Percentiles rank a stretch among this genome's conserved stretches.
phyloP scores from a whole-genome alignment of 2,888 invertebrate genomes.

The Xanthia togata region DNA sequence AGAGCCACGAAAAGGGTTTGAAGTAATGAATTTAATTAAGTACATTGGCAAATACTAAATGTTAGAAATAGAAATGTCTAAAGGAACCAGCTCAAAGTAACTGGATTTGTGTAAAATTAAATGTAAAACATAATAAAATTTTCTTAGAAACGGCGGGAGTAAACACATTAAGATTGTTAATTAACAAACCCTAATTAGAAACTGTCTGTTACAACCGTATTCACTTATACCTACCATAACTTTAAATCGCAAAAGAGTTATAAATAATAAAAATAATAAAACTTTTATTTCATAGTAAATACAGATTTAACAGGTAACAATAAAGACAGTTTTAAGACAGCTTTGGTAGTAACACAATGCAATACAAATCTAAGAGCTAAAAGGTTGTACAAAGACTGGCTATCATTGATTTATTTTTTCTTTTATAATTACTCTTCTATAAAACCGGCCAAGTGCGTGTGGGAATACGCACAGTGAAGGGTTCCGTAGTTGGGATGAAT shows the following conservation, averaged over 20 bases:
- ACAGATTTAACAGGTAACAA: too few relatives aligned
- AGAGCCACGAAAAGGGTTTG: conserved; percentile 9
- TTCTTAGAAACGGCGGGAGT: conserved; percentile 60
- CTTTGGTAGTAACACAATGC: too few relatives aligned
- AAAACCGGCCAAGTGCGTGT: too few relatives aligned
- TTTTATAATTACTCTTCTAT: not conserved
- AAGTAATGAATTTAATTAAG: conserved; percentile 50
- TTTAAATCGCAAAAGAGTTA: conserved; percentile 10
- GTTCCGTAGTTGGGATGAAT: too few relatives aligned
- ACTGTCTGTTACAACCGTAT: conserved; percentile 52
- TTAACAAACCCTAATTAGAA: conserved; percentile 67
- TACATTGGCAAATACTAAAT: conserved; percentile 57
- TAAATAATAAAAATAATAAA: too few relatives aligned
- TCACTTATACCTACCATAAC: conserved; percentile 17
- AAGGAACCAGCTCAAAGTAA: conserved; percentile 45
- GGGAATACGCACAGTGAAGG: too few relatives aligned
- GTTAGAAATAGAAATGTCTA: conserved; percentile 57
- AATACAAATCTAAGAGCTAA: too few relatives aligned
- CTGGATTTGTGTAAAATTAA: conserved; percentile 61
- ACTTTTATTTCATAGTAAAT: too few relatives aligned
- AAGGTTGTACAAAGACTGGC: not conserved
- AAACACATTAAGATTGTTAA: conserved; percentile 72
- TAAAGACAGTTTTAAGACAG: too few relatives aligned
- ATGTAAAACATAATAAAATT: conserved; percentile 66
- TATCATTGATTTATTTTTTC: not conserved